These are phyloP conservation scores for Amblyopsis rosae DNA, from an alignment of 2,113 vertebrate species.

Conservation along the genomic window DNA sequence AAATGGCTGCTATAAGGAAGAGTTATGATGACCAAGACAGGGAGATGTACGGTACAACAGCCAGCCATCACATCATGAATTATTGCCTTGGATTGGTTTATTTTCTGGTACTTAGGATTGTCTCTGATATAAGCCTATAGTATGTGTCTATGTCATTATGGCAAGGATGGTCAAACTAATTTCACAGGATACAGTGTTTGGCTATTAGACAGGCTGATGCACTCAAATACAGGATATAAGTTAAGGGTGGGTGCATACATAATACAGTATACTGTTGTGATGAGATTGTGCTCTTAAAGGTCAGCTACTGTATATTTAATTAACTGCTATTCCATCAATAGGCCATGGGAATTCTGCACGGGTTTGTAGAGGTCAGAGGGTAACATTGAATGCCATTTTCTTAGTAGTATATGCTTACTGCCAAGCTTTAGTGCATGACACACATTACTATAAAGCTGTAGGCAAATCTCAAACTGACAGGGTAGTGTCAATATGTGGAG, in stretches of 20 bases:
- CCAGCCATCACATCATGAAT: conserved; percentile 67
- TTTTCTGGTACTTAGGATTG: conserved; percentile 64
- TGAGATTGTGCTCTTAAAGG: conserved; percentile 11
- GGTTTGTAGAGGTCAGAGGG: too few relatives aligned
- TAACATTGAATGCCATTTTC: too few relatives aligned
- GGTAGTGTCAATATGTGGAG: background rate
- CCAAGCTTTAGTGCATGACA: too few relatives aligned
- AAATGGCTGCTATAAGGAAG: conserved; percentile 73
- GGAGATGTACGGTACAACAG: conserved; percentile 64
- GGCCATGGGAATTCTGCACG: background rate
- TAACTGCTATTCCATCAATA: conserved; percentile 7
- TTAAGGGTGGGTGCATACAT: conserved; percentile 13
- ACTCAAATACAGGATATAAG: background rate
- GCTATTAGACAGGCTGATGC: conserved; percentile 34
- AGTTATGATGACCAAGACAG: conserved; percentile 64
- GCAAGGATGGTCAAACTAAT: background rate
- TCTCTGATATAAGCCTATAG: conserved; percentile 54
- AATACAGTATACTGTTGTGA: background rate
- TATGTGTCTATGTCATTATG: background rate
- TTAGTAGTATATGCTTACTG: too few relatives aligned
- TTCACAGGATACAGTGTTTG: conserved; percentile 49
- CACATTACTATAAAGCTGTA: background rate
- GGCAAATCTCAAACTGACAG: background rate
- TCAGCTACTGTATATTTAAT: background rate
- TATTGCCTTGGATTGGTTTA: conserved; percentile 59